These are phyloP conservation scores for Jacana jacana DNA, from an alignment of 2,113 vertebrate genomes.

Conservation along the genomic window DNA sequence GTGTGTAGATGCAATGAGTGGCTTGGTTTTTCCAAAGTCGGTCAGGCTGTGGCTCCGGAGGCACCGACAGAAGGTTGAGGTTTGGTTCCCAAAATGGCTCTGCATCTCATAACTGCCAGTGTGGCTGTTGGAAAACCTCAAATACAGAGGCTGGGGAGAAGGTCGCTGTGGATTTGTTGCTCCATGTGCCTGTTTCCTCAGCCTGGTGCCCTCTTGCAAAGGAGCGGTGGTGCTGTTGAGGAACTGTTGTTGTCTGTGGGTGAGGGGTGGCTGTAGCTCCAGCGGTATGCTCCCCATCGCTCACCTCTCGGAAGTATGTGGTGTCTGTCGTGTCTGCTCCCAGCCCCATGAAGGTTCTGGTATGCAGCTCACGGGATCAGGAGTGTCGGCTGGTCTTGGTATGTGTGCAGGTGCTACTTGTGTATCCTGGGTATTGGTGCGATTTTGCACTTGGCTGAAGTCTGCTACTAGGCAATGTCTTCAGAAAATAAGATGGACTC, in stretches of 20 bases:
- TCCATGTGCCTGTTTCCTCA: not conserved
- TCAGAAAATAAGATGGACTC: not conserved
- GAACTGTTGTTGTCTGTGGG: not conserved
- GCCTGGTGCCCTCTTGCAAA: not conserved
- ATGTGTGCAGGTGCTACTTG: not conserved
- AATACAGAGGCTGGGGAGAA: not conserved
- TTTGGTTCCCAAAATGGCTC: not conserved
- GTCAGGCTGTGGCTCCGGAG: not conserved
- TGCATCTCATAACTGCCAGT: accelerated
- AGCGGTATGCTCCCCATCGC: accelerated
- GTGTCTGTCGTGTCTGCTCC: not conserved
- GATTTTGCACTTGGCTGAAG: not conserved
- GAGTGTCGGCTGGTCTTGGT: not conserved
- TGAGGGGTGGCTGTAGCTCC: accelerated
- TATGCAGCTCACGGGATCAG: not conserved
- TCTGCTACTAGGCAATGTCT: not conserved
- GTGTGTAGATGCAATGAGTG: not conserved
- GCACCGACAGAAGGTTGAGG: not conserved
- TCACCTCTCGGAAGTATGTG: not conserved
- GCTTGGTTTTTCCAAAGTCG: not conserved
- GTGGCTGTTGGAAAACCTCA: not conserved
- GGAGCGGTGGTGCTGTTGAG: not conserved
- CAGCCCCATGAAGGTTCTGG: not conserved
- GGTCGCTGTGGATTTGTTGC: not conserved
- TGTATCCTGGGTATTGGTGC: accelerated